phyloP scores from a whole-genome alignment of 2,797 vertebrate genomes.

The Macroramphosus scolopax region DNA sequence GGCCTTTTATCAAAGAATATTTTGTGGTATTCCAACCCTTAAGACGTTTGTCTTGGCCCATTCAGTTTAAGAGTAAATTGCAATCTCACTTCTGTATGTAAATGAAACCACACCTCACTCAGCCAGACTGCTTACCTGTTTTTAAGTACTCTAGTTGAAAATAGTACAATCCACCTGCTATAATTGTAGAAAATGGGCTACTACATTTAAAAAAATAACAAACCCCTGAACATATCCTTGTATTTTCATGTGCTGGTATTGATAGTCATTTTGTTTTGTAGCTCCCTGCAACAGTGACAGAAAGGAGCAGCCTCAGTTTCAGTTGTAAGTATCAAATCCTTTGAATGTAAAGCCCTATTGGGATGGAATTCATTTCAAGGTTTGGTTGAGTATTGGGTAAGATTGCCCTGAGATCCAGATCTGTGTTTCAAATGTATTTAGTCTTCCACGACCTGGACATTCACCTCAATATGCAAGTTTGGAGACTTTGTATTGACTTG shows the following conservation, averaged over 20 bases:
- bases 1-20: background rate
- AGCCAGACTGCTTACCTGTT: background rate
- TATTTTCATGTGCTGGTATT: background rate
- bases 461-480: too few species aligned
- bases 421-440: too few species aligned
- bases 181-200: conserved; percentile 8
- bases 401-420: too few species aligned
- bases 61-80: too few species aligned
- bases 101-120: too few species aligned
- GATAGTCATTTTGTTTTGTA: background rate
- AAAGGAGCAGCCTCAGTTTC: rapidly evolving
- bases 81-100: too few species aligned
- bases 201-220: background rate
- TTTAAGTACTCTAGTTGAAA: too few species aligned
- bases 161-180: too few species aligned
- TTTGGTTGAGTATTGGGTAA: background rate
- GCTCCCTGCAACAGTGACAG: background rate
- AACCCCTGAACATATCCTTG: background rate
- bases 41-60: too few species aligned
- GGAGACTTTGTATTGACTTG: too few species aligned
- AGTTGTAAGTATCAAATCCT: background rate
- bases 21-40: too few species aligned
- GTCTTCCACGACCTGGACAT: too few species aligned
- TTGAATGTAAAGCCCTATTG: background rate
- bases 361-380: background rate